Evolutionary conservation across 2,888 invertebrate species (phyloP), one percentile per base, ranked within the genome.

Genomic region (Eupithecia centaureata): DNA sequence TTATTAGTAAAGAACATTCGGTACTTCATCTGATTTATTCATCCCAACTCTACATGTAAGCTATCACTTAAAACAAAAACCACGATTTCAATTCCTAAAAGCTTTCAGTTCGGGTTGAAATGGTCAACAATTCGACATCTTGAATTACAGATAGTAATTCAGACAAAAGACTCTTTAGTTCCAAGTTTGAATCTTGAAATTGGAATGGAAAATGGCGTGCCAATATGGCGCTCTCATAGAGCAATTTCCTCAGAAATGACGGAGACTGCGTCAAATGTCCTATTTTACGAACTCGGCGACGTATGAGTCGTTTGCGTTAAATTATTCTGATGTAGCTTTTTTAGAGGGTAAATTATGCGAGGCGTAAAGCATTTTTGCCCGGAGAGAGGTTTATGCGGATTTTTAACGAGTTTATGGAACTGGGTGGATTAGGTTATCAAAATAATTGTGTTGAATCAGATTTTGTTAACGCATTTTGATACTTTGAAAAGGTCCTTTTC

Each of bases 181-280:
- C 67, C 67, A 73, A 80, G 75, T 77, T 80, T 76, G 81, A 84
- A 79, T 85, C 82, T 82, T 82, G 82, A 81, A 86, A 85, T 85
- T 81, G 84, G 81, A 85, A 84, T 84, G 82, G 82, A 83, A 84
- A 85, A 84, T 81, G 83, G 81, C 81, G 77, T 72, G 76, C 77
- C 84, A 84, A 82, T 82, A 84, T 83, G 84, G 81, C 83, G 82
- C 73, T 68, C 72, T 73, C 73, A 73, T 70, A 71, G 73, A 73
- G 76, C 77, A 78, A 79, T 79, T 77, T 79, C 79, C 75, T 65
- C 63, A 64, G 77, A 79, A 77, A 79, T 79, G 80, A 72, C 78
- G 77, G 72, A 63, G 68, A 71, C 72, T 73, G 71, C 71, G 73
- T 68, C 71, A 70, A 76, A 77, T 67, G 75, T 76, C 75, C 77